Conservation (phyloP, 2,113 vertebrate genomes). For the Leucopsar rothschildi region DNA sequence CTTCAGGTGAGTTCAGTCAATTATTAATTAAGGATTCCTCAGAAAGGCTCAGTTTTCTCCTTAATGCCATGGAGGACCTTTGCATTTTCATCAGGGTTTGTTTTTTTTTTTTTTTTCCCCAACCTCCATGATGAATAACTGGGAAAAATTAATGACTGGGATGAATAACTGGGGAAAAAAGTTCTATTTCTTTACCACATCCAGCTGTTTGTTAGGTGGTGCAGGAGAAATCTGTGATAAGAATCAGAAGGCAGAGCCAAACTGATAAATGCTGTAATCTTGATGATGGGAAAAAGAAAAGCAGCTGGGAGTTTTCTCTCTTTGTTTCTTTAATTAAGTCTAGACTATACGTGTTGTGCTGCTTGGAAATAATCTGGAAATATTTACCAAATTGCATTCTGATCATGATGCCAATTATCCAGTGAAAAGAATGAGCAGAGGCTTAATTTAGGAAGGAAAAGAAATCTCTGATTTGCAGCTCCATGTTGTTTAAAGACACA, state of each 20-base stretch:
- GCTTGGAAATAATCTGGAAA: conserved; percentile 27
- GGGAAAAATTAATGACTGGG: background rate
- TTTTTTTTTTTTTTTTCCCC: background rate
- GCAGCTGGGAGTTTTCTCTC: conserved; percentile 26
- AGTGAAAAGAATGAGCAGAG: conserved; percentile 1
- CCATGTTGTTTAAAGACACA: background rate
- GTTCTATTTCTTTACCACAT: background rate
- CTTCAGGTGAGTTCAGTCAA: background rate
- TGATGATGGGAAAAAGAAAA: conserved; percentile 61
- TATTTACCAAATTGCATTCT: conserved; percentile 18
- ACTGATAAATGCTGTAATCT: conserved; percentile 55
- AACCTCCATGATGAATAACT: background rate
- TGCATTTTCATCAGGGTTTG: background rate
- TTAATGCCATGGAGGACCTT: background rate
- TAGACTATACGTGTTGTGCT: background rate
- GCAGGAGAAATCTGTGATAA: conserved; percentile 47
- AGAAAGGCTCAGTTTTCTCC: background rate
- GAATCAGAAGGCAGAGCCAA: conserved; percentile 44
- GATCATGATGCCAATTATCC: background rate
- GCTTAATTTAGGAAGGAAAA: background rate
- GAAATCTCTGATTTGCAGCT: background rate
- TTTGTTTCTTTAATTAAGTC: conserved; percentile 61
- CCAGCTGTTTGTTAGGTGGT: conserved; percentile 52
- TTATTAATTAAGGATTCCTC: background rate
- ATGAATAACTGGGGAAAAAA: background rate